Evolutionary conservation across 1,140 invertebrate species (phyloP).

Genomic region (Caerostris extrusa): DNA sequence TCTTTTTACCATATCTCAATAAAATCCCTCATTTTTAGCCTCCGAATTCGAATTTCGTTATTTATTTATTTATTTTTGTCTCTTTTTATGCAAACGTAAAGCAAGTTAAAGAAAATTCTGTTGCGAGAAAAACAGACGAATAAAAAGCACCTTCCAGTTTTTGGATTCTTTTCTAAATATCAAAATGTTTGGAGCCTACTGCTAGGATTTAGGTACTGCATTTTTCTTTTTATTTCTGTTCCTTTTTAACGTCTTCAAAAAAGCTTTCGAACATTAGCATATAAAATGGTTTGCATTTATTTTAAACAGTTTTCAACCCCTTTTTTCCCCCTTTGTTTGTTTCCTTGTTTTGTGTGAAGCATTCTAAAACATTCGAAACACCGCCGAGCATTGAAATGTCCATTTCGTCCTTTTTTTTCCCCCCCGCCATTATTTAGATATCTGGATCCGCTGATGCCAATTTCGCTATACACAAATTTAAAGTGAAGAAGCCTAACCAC

Average conservation of each 20-base stretch:
- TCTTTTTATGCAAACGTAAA: background rate
- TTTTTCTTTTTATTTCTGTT: background rate
- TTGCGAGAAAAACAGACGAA: background rate
- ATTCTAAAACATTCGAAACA: slow-evolving; percentile 2
- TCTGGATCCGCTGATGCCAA: background rate
- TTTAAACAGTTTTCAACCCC: slow-evolving; percentile 44
- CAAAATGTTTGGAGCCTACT: slow-evolving; percentile 51
- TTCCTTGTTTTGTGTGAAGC: background rate
- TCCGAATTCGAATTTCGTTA: background rate
- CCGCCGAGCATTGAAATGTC: background rate
- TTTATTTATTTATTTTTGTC: slow-evolving; percentile 5
- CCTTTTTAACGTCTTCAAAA: slow-evolving; percentile 30
- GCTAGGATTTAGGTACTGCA: slow-evolving; percentile 1
- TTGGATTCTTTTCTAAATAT: slow-evolving; percentile 18
- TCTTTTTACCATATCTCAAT: slow-evolving; percentile 23
- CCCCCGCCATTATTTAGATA: background rate
- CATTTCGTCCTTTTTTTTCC: background rate
- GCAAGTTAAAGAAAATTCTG: background rate
- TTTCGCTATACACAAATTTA: background rate
- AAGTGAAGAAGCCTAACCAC: background rate
- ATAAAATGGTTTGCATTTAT: slow-evolving; percentile 68
- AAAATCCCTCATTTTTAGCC: slow-evolving; percentile 37
- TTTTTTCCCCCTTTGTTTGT: background rate
- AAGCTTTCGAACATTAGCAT: slow-evolving; percentile 50
- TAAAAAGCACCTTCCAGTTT: background rate